Conservation (phyloP, 1,140 invertebrate genomes). For the Antheraea mylitta region DNA sequence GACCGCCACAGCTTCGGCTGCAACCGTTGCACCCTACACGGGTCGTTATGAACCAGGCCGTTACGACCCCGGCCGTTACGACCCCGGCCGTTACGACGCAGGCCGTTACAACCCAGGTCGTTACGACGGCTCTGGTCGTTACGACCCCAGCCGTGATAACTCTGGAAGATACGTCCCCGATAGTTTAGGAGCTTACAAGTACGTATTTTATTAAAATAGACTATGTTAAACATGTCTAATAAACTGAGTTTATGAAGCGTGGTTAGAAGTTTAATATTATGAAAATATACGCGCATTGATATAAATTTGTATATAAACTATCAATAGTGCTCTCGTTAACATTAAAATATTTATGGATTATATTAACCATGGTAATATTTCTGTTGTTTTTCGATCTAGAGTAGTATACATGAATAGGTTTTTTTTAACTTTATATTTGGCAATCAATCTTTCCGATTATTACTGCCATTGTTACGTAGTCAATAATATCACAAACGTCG, state of each 20-base stretch:
- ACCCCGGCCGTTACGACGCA: slow-evolving; percentile 45
- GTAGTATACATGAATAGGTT: too few relatives aligned
- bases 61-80: slow-evolving; percentile 39
- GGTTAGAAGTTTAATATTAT: neutral
- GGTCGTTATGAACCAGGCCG: slow-evolving; percentile 11
- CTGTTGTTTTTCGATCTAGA: too few relatives aligned
- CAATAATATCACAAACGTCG: too few relatives aligned
- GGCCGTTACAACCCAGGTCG: slow-evolving; percentile 33
- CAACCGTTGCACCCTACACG: neutral
- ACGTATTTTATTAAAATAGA: slow-evolving; percentile 24
- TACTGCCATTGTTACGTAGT: too few relatives aligned
- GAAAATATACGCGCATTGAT: neutral
- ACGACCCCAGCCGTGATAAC: slow-evolving; percentile 43
- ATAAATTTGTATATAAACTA: too few relatives aligned
- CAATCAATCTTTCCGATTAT: too few relatives aligned
- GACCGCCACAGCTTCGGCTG: slow-evolving; percentile 4
- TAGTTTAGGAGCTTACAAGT: slow-evolving; percentile 57
- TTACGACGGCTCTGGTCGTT: slow-evolving; percentile 42
- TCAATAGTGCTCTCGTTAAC: too few relatives aligned
- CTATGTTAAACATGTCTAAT: neutral
- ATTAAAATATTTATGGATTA: too few relatives aligned
- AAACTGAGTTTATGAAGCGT: neutral
- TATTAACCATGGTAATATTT: too few relatives aligned
- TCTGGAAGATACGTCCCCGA: slow-evolving; percentile 61
- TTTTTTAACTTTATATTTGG: too few relatives aligned